phyloP scores from a whole-genome alignment of 2,113 vertebrate species.

The Ciconia stormi region DNA sequence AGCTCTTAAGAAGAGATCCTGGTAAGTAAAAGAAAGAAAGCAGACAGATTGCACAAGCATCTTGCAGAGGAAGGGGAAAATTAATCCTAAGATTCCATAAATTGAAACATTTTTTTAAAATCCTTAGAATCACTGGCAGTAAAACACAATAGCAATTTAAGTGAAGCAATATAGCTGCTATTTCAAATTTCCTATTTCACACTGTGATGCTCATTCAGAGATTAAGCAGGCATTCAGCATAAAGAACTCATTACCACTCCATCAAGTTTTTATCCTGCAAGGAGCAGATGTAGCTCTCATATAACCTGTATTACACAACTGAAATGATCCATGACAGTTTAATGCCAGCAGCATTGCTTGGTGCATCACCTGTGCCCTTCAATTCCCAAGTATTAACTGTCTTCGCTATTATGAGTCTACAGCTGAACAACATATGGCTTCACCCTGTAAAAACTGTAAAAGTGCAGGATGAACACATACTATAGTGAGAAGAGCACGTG shows the following conservation, averaged over 20 bases:
- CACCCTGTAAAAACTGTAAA: neutral
- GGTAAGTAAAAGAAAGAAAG: neutral
- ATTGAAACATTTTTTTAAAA: neutral
- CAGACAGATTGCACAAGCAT: neutral
- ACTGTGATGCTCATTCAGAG: neutral
- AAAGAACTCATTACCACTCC: neutral
- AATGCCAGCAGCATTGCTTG: neutral
- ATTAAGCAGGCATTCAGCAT: neutral
- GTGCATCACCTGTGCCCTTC: neutral
- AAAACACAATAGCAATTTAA: neutral
- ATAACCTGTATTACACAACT: neutral
- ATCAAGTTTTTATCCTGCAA: neutral
- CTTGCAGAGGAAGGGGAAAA: neutral
- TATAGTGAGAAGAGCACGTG: rapidly evolving
- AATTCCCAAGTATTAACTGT: neutral
- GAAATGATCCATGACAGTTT: neutral
- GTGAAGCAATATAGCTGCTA: neutral
- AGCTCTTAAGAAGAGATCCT: neutral
- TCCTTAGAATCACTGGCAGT: neutral
- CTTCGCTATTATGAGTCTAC: neutral
- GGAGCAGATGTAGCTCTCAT: neutral
- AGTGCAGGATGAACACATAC: neutral
- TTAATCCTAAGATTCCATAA: neutral
- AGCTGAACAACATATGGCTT: neutral
- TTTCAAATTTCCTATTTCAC: neutral